Base-by-base conservation (phyloP, 2,797 vertebrate genomes). In the Perodicticus potto region DNA sequence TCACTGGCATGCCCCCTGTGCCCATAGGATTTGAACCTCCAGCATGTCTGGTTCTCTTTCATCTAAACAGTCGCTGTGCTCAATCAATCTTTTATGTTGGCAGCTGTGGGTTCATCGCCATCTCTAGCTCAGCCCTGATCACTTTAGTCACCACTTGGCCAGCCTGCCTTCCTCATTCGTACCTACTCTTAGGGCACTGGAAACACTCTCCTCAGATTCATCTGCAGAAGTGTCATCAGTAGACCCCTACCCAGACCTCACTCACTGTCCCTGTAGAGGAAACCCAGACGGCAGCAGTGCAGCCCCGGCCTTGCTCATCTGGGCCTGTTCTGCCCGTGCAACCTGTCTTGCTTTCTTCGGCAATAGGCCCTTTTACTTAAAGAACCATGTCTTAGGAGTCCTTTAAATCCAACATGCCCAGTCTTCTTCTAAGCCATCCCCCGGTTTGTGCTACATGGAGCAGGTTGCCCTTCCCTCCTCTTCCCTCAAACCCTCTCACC, bases 51-150 rank as follows among this genome's bases (percentile, higher is more conserved):
- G 40, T 94, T 73, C 13, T 92, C 53, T 59, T 73, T 40, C 20
- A 63, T 67, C 1, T 10, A 11, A 45, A 76, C 67, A 90, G 27
- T 77, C 19, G 53, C 57, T 78, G 5, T 53, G 29, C 37, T 61
- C 94, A 93, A 70, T 93, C 61, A n/a, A 67, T 95, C 45, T 86
- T 82, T 92, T 72, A 32, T 86, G 45, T 72, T 10, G 55, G 65
- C 55, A 37, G 83, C 49, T 77, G 32, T 89, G 43, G 65, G 70
- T 92, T 95, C 67, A 32, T 88, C 85, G 72, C 49, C 11, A 90
- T 1, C 10, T 91, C 37, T 32, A 70, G 80, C 49, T 89, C 55
- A 37, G 70, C 22, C 76, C 27, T 70, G 84, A 81, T 91, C 40
- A 82, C 8, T 67, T 93, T 49, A 95, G 32, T 22, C 53, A 59